phyloP scores from a whole-genome alignment of 2,888 invertebrate species.

The Chrysotoxum bicinctum region DNA sequence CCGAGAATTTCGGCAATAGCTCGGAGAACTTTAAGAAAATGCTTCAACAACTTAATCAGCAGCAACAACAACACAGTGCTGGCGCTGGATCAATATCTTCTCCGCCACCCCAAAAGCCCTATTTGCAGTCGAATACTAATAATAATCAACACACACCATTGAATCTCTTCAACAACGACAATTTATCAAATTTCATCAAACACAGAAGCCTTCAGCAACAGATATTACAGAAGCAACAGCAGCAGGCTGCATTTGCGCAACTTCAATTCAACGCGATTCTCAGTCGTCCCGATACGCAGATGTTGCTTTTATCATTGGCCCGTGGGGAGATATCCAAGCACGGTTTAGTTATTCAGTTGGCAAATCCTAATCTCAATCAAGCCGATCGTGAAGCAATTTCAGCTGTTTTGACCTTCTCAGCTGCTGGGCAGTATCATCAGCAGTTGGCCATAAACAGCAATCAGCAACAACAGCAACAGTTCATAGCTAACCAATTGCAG shows the following conservation, averaged over 20 bases:
- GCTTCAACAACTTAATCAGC: constrained; percentile 75
- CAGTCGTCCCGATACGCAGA: constrained; percentile 78
- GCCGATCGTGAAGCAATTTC: constrained; percentile 80
- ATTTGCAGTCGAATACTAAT: background rate
- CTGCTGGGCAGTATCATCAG: constrained; percentile 79
- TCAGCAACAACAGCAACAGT: constrained; percentile 74
- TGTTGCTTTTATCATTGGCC: constrained; percentile 77
- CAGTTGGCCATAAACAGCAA: constrained; percentile 68
- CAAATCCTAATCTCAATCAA: constrained; percentile 78
- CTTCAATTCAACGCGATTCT: constrained; percentile 79
- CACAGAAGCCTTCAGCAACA: constrained; percentile 76
- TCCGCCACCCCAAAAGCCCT: background rate
- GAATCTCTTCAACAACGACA: constrained; percentile 76
- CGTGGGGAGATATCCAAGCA: constrained; percentile 81
- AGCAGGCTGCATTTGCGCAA: constrained; percentile 78
- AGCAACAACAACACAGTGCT: constrained; percentile 27
- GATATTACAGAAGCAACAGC: constrained; percentile 79
- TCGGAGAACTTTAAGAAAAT: constrained; percentile 79
- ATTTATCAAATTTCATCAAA: constrained; percentile 78
- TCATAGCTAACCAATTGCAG: constrained; percentile 79
- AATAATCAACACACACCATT: constrained; percentile 53
- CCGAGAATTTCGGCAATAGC: constrained; percentile 64
- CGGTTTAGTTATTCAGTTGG: constrained; percentile 78
- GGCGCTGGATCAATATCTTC: background rate
- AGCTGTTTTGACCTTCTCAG: constrained; percentile 79